Conservation (phyloP, 2,797 vertebrate genomes). For the Crocidura indochinensis region DNA sequence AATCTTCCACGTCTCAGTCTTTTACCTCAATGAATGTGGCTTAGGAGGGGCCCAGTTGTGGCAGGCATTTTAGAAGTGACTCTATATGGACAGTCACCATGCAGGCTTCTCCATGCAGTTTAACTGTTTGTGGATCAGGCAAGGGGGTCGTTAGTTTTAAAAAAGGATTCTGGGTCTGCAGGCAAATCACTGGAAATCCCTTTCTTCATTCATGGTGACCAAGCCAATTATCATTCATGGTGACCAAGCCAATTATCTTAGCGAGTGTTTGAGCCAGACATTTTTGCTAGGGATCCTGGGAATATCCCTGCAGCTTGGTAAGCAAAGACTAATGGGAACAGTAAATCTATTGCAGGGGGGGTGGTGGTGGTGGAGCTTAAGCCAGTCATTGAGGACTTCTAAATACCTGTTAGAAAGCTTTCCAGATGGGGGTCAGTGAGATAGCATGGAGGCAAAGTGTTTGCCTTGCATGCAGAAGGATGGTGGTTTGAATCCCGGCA, state of each 20-base stretch:
- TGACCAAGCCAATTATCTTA: not conserved
- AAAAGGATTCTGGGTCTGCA: not conserved
- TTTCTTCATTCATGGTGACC: not conserved
- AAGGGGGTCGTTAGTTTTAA: not conserved
- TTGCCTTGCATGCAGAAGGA: too few relatives aligned
- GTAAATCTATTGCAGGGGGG: conserved; percentile 3
- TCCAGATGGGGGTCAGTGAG: too few relatives aligned
- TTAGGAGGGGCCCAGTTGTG: not conserved
- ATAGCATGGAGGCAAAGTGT: too few relatives aligned
- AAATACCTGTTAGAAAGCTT: too few relatives aligned
- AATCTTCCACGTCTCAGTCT: conserved; percentile 28
- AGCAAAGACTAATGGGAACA: conserved; percentile 15
- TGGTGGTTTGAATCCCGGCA: too few relatives aligned
- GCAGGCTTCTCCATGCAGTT: not conserved
- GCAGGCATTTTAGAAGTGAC: conserved; percentile 30
- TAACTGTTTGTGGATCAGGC: not conserved
- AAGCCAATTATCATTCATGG: not conserved
- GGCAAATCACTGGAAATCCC: not conserved
- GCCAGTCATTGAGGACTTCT: not conserved
- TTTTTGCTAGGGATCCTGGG: not conserved
- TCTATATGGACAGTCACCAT: not conserved
- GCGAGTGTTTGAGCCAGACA: not conserved
- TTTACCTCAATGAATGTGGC: conserved; percentile 63
- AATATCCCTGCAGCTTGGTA: conserved; percentile 10
- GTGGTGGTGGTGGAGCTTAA: not conserved